Evolutionary conservation across 2,797 vertebrate genomes (phyloP), one percentile per base, ranked within the genome.

Genomic region (Sarcoramphus papa): DNA sequence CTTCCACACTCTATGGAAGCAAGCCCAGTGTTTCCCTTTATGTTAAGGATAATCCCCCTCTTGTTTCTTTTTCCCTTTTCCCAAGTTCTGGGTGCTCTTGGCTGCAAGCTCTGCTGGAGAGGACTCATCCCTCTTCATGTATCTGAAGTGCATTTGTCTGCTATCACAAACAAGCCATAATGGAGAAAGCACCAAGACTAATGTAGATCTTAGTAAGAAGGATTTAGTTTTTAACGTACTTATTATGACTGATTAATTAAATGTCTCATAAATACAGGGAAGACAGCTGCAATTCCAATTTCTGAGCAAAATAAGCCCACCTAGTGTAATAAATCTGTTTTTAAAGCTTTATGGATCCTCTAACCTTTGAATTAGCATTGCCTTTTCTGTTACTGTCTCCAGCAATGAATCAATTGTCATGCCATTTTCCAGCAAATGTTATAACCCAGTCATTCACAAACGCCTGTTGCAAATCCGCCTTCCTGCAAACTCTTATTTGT

Each of bases 401-500:
- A 56, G 73, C 86, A 82, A 83, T 93, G 68, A 92, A 94, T 59
- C 54, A 43, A 54, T 22, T 79, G 25, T 78, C 77, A 57, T 16
- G 51, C n/a, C 14, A 20, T 82, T 84, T 92, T 50, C 79, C 59
- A 88, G 77, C 40, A n/a, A 67, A 27, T 37, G 40, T 50, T 35
- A 2, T 9, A 92, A 86, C 65, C 78, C 92, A 93, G 91, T 72
- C 92, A 81, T 73, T 97, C 96, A 54, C 23, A 63, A 92, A 60
- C 41, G 19, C 74, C 53, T 76, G 25, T 62, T n/a, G 75, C 62
- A 75, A 87, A 96, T 84, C 67, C 79, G 41, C 83, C 76, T 78
- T 84, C 60, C 51, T 82, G 72, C 97, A 93, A 92, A 93, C 83
- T 96, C 88, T 85, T 74, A 30, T 68, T 96, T 95, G 93, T 88